Conservation (phyloP, 2,888 invertebrate genomes). For the Eupeodes latifasciatus region DNA sequence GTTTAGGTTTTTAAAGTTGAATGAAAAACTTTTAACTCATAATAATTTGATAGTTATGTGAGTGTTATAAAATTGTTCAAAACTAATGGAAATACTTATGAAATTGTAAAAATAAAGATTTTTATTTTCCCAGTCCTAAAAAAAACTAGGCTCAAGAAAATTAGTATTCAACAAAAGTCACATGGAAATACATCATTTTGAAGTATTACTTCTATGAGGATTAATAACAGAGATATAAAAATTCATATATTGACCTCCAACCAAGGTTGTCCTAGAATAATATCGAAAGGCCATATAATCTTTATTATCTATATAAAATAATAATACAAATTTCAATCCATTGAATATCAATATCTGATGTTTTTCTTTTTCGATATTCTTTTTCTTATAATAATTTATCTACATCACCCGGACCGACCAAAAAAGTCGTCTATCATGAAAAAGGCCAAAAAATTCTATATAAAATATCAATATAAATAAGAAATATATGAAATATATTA, state of each 20-base stretch:
- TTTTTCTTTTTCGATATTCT: background rate
- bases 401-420: constrained; percentile 17
- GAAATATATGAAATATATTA: background rate
- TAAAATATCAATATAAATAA: background rate
- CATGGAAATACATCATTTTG: background rate
- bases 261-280: constrained; percentile 4
- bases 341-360: constrained; percentile 15
- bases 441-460: background rate
- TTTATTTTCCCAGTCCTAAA: too few species aligned
- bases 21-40: too few species aligned
- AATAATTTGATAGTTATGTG: too few species aligned
- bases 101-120: too few species aligned
- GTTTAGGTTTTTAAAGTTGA: too few species aligned
- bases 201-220: background rate
- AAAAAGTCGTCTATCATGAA: constrained; percentile 21
- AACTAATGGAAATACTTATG: too few species aligned
- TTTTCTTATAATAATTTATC: constrained; percentile 17
- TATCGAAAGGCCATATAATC: background rate
- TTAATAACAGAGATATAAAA: background rate
- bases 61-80: too few species aligned
- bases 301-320: constrained; percentile 17
- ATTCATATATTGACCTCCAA: background rate
- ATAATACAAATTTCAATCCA: constrained; percentile 8
- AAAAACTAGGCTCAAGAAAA: too few species aligned
- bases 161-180: background rate